These are phyloP conservation scores for Ormyrus rosae DNA, from an alignment of 2,888 invertebrate species.

Conservation along the genomic window DNA sequence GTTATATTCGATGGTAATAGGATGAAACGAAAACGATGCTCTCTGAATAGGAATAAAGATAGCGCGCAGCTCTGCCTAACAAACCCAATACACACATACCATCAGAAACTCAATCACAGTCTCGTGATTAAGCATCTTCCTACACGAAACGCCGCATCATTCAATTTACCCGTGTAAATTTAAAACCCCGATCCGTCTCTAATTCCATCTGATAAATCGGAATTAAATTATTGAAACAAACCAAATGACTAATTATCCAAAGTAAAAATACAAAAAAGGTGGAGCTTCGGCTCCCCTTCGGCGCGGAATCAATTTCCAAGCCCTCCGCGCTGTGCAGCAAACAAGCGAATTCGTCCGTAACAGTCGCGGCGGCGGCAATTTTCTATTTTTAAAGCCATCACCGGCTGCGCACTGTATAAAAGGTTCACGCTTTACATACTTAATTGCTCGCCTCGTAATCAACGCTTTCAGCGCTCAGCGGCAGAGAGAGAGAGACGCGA, in stretches of 20 bases:
- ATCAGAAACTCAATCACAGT: conserved; percentile 20
- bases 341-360: conserved; percentile 19
- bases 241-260: too few species aligned
- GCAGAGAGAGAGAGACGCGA: background rate
- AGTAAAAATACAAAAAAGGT: too few species aligned
- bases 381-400: conserved; percentile 31
- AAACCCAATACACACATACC: background rate
- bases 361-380: background rate
- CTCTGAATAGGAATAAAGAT: background rate
- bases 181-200: background rate
- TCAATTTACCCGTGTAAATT: background rate
- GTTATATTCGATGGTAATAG: background rate
- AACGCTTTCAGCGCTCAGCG: conserved; percentile 6
- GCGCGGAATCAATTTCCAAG: background rate
- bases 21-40: background rate
- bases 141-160: background rate
- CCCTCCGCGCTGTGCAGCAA: background rate
- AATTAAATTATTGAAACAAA: too few species aligned
- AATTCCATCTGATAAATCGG: background rate
- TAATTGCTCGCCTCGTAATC: conserved; percentile 36
- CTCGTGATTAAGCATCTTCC: conserved; percentile 1
- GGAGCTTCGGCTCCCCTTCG: too few species aligned
- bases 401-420: background rate
- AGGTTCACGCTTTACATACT: background rate
- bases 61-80: background rate